Percentiles rank a stretch among this genome's conserved stretches.
Conservation (phyloP, 2,113 vertebrate genomes). For the Choloepus hoffmanni region DNA sequence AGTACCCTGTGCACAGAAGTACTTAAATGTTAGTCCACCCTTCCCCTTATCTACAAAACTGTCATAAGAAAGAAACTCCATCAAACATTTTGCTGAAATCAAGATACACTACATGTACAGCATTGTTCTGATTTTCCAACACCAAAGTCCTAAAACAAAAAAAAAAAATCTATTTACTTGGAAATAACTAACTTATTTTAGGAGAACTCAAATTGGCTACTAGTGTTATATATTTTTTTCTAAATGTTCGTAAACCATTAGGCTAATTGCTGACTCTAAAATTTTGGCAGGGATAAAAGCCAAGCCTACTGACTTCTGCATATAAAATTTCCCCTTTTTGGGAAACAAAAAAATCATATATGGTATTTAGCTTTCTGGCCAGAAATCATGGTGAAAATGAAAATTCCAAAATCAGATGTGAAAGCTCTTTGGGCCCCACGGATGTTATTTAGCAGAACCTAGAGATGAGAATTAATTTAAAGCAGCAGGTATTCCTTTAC, state of each 20-base stretch:
- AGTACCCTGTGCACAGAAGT: background rate
- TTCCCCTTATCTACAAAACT: constrained; percentile 46
- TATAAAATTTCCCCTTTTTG: background rate
- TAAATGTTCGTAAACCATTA: constrained; percentile 53
- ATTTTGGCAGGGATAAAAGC: constrained; percentile 45
- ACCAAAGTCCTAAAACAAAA: constrained; percentile 1
- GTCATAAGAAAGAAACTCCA: background rate
- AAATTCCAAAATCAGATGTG: constrained; percentile 51
- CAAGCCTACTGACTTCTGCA: background rate
- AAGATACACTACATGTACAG: background rate
- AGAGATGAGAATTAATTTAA: background rate
- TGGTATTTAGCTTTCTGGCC: constrained; percentile 7
- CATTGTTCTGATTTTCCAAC: constrained; percentile 7
- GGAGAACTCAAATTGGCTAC: constrained; percentile 22
- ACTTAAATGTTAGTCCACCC: constrained; percentile 7
- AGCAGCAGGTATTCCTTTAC: background rate
- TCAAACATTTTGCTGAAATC: constrained; percentile 14
- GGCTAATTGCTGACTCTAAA: constrained; percentile 47
- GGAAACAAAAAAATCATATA: background rate
- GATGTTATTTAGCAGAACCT: background rate
- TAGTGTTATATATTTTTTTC: constrained; percentile 12
- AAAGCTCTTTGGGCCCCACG: background rate
- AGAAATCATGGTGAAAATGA: background rate
- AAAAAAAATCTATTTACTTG: constrained; percentile 2
- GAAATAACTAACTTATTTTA: constrained; percentile 54